Evolutionary conservation across 2,113 vertebrate genomes (phyloP).

Genomic region (Epinephelus cyanopodus): DNA sequence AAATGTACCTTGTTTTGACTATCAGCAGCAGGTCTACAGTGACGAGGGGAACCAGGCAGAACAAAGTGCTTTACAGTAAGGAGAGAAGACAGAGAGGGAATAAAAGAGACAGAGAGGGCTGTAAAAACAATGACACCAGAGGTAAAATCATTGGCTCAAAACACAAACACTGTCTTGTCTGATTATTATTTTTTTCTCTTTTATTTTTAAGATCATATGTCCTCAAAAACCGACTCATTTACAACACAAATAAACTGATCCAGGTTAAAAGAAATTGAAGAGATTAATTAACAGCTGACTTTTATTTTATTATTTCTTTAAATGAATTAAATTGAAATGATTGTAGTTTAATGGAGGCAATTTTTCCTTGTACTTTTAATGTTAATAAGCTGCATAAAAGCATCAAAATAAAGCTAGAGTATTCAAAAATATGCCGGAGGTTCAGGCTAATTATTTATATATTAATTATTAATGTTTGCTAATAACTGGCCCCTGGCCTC

Average conservation of each 20-base stretch:
- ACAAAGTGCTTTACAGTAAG: slow-evolving; percentile 22
- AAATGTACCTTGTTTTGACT: slow-evolving; percentile 47
- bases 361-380: no score
- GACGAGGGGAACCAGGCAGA: slow-evolving; percentile 10
- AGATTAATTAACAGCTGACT: neutral
- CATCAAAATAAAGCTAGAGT: no score
- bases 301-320: neutral
- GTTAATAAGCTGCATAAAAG: no score
- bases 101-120: neutral
- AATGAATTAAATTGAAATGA: neutral
- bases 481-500: no score
- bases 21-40: slow-evolving; percentile 5
- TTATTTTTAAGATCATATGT: no score
- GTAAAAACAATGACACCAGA: neutral
- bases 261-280: neutral
- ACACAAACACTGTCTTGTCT: neutral
- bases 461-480: no score
- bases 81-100: neutral
- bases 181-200: neutral
- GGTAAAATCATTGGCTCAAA: neutral
- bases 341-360: neutral
- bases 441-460: no score
- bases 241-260: neutral
- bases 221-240: neutral
- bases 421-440: no score